Base-by-base conservation (phyloP, 1,140 invertebrate genomes). In the Pseudomyrmex gracilis region DNA sequence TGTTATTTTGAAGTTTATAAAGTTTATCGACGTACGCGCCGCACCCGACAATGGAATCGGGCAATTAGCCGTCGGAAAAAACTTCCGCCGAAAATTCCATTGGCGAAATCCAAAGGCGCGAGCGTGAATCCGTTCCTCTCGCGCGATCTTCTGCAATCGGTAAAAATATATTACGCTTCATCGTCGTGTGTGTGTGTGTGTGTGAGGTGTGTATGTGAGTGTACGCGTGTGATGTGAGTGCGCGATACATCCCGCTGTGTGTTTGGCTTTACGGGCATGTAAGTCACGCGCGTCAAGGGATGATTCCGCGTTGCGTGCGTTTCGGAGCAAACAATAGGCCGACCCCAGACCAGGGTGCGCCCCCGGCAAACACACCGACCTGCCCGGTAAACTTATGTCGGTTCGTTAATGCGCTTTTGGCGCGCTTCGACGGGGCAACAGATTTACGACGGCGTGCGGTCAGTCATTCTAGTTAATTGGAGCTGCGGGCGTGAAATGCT, bases 401-500 rank as follows among this genome's bases (percentile, higher is more conserved):
- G 13, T 58, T 47, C 45, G 76, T 80, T 80, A 80, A 80, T 80
- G 76, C 13, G 53, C n/a, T 9, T 8, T 47, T 45, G 58, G 49
- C 10, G 61, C n/a, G 22, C 22, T 20, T 20, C 51, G 49, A 1
- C 15, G 1, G 63, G 87, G 57, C 87, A 86, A 84, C 85, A 88
- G 34, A 86, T 88, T 63, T 74, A 47, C 88, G 24, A 57, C 53
- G 45, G 12, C 47, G 9, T 45, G 57, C 73, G 88, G 85, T 86
- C 85, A 88, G 89, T 90, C 89, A 90, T 90, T 90, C 89, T 71
- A 90, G 57, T 90, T 90, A 90, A 90, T 90, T 90, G 89, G 87
- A 82, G 87, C 89, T 87, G 43, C 89, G 85, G 85, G 89, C 74
- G 89, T 90, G 89, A 90, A 90, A 90, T 66, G 89, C 84, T 90